Percentiles rank a stretch among this genome's conserved stretches.
Conservation (phyloP, 1,140 invertebrate genomes). For the Halictus rubicundus region DNA sequence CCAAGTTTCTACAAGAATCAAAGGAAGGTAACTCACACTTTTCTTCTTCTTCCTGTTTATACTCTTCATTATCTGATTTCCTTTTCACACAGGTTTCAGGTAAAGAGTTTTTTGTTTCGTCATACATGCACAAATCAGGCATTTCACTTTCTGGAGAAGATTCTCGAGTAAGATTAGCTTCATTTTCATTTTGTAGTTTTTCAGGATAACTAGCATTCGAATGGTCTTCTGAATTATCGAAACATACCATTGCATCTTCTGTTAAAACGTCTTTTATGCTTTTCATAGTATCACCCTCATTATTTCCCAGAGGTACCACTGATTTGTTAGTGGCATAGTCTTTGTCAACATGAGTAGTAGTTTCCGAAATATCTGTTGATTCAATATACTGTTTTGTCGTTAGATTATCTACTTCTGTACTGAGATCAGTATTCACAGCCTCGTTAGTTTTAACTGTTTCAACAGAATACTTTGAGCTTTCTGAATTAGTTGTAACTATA, state of each 20-base stretch:
- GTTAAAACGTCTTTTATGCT: not conserved
- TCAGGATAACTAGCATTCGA: not conserved
- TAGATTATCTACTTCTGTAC: not conserved
- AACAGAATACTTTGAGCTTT: not conserved
- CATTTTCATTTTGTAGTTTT: not conserved
- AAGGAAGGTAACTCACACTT: conserved; percentile 10
- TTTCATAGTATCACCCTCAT: not conserved
- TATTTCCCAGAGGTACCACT: not conserved
- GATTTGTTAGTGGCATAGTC: not conserved
- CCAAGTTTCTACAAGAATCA: not conserved
- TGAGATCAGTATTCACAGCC: not conserved
- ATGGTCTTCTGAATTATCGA: not conserved
- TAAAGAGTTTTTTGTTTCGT: not conserved
- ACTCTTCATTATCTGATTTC: not conserved
- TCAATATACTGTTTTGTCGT: not conserved
- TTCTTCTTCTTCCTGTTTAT: conserved; percentile 4
- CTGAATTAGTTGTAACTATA: not conserved
- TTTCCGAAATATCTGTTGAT: not conserved
- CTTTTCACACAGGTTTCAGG: not conserved
- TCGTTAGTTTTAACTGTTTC: not conserved
- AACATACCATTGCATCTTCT: not conserved
- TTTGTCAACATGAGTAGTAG: not conserved
- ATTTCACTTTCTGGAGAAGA: not conserved
- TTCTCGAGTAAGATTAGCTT: not conserved
- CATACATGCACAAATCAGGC: not conserved